Evolutionary conservation across 2,113 vertebrate species (phyloP).

Genomic region (Chamaetylas fuelleborni): DNA sequence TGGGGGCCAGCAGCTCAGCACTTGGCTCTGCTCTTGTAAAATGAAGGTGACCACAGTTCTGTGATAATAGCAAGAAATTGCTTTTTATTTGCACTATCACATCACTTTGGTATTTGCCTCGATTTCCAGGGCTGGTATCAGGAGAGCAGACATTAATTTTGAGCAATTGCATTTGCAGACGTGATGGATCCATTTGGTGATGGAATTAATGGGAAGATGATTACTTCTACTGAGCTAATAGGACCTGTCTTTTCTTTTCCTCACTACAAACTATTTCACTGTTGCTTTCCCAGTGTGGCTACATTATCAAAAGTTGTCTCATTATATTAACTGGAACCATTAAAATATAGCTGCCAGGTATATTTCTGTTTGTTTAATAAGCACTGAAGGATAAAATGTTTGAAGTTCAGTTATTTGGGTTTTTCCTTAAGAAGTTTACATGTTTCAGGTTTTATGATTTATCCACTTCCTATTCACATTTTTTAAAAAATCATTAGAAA

Average conservation of each 20-base stretch:
- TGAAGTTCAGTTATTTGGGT: background rate
- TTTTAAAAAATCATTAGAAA: background rate
- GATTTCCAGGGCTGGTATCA: background rate
- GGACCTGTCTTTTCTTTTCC: background rate
- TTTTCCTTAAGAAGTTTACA: background rate
- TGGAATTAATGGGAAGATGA: background rate
- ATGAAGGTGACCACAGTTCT: background rate
- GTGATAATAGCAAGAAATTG: background rate
- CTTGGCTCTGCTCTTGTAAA: background rate
- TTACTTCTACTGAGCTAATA: slow-evolving; percentile 5
- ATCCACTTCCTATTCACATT: background rate
- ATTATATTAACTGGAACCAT: background rate
- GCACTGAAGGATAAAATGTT: background rate
- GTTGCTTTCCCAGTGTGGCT: background rate
- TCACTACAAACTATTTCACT: background rate
- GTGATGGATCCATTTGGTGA: background rate
- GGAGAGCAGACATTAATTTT: background rate
- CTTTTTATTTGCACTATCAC: background rate
- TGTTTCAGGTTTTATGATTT: background rate
- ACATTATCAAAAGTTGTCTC: background rate
- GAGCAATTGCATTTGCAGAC: slow-evolving; percentile 17
- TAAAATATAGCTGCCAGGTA: background rate
- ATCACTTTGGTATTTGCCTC: background rate
- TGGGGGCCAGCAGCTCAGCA: background rate
- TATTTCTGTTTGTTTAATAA: background rate